These are phyloP conservation scores for Polypedilum vanderplanki DNA, from an alignment of 1,140 invertebrate species.

Conservation along the genomic window DNA sequence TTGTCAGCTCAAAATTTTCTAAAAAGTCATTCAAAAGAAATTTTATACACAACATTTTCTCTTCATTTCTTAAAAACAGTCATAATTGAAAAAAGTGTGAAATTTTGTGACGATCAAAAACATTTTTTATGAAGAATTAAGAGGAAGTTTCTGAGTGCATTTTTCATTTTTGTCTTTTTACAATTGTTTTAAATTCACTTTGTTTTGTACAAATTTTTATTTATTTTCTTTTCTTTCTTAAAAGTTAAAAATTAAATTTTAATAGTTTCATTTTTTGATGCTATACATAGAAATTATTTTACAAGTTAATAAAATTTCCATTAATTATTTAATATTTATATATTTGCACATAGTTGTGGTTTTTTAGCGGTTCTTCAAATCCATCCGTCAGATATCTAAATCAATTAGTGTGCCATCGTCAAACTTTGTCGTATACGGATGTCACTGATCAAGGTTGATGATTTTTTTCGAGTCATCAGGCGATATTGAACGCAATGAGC, in stretches of 20 bases:
- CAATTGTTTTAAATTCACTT: too few relatives aligned
- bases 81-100: too few relatives aligned
- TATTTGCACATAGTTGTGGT: not conserved
- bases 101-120: too few relatives aligned
- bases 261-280: not conserved
- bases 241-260: slow-evolving; percentile 2
- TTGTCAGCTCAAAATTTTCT: too few relatives aligned
- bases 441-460: slow-evolving; percentile 13
- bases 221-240: not conserved
- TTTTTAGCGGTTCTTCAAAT: slow-evolving; percentile 25
- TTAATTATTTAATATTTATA: not conserved
- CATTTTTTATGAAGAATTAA: too few relatives aligned
- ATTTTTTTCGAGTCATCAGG: slow-evolving; percentile 20
- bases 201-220: not conserved
- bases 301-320: not conserved
- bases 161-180: too few relatives aligned
- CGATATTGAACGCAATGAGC: slow-evolving; percentile 3
- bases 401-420: not conserved
- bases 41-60: too few relatives aligned
- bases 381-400: slow-evolving; percentile 24
- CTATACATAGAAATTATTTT: slow-evolving; percentile 6
- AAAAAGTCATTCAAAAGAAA: too few relatives aligned
- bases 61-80: too few relatives aligned
- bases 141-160: too few relatives aligned
- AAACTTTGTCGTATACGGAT: not conserved